phyloP scores from a whole-genome alignment of 2,888 invertebrate species.

The Nephrocerus scutellatus region DNA sequence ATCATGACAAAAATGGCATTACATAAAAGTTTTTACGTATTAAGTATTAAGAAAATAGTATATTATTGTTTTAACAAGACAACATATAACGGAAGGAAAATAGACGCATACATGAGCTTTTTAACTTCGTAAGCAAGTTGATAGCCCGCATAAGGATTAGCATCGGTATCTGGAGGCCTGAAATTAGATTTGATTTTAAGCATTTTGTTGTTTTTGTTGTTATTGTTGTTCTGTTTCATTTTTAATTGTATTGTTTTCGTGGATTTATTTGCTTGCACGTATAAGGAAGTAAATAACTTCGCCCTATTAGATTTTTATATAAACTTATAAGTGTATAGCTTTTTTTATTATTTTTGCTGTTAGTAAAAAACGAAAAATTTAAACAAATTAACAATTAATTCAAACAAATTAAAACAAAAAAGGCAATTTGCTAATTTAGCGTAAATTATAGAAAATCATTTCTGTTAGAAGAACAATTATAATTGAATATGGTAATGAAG shows the following conservation, averaged over 20 bases:
- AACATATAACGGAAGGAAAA: constrained; percentile 35
- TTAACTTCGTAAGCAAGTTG: constrained; percentile 99
- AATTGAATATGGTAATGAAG: too few species aligned
- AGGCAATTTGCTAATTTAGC: too few species aligned
- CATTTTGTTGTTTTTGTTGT: constrained; percentile 32
- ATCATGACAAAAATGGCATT: too few species aligned
- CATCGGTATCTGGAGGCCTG: constrained; percentile 83
- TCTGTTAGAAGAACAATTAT: too few species aligned
- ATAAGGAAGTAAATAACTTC: too few species aligned
- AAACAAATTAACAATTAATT: too few species aligned
- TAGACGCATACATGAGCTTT: constrained; percentile 94
- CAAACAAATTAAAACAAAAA: too few species aligned
- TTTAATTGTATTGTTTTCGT: constrained; percentile 15
- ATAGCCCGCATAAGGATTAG: constrained; percentile 94
- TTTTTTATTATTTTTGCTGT: constrained; percentile 12
- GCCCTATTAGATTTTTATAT: too few species aligned
- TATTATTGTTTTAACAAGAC: constrained; percentile 18
- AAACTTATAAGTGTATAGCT: too few species aligned
- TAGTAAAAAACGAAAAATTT: constrained; percentile 7
- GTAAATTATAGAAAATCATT: too few species aligned
- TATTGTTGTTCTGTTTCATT: constrained; percentile 16
- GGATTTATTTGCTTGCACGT: too few species aligned
- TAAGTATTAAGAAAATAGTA: constrained; percentile 16
- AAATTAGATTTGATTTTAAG: constrained; percentile 59
- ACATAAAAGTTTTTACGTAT: too few species aligned